Base-by-base conservation (phyloP, 2,797 vertebrate species). In the Astyanax mexicanus region DNA sequence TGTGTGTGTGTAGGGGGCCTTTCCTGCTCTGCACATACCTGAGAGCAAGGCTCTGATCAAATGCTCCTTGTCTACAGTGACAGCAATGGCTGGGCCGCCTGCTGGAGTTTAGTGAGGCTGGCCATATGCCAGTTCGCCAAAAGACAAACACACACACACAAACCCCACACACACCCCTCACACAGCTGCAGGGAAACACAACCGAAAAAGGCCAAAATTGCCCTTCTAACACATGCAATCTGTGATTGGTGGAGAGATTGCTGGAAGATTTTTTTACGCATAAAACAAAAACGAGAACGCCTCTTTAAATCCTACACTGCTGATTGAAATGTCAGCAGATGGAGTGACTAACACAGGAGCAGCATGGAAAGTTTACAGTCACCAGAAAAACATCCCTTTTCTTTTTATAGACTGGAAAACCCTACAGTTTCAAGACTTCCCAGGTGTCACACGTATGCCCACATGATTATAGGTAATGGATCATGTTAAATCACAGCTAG, bases 91-190 rank as follows among this genome's bases (percentile, higher is more conserved):
- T 21, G 58, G 23, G 65, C 37, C 9, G 11, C 47, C 55, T 47
- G 12, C 19, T 17, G 0, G 15, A 42, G 40, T 60, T 29, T 9
- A 75, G 69, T 15, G 17, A 40, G 51, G 66, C 51, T 55, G 52
- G 64, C 5, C 38, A 21, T 17, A 25, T 0, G 27, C 57, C 58
- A 57, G 38, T 25, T 38, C 40, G 23, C 44, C 44, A 57, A 19
- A n/a, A 67, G 61, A 65, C 64, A 65, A 64, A 69, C 64, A 61
- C 9, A 85, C 54, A 66, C 44, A 72, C 45, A 77, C 55, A 69
- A n/a, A n/a, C n/a, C n/a, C n/a, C n/a, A n/a, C n/a, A n/a, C n/a
- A n/a, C n/a, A n/a, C n/a, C n/a, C 35, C 77, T 60, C 44, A 29
- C 27, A 52, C 32, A 51, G 27, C 61, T 35, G 40, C n/a, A 66